These are phyloP conservation scores for Cossypha heuglini DNA, from an alignment of 2,797 vertebrate species.

Conservation along the genomic window DNA sequence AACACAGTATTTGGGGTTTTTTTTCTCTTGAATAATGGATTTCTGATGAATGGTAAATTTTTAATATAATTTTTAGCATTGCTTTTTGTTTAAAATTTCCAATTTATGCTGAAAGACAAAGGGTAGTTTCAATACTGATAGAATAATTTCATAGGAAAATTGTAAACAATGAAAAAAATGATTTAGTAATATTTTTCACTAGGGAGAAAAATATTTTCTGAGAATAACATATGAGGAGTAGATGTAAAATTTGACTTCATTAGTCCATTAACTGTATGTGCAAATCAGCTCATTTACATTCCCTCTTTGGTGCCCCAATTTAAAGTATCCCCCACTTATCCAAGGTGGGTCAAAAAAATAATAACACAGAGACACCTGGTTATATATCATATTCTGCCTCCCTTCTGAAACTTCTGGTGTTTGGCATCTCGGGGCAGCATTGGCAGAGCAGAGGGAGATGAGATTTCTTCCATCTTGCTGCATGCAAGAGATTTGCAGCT, in stretches of 20 bases:
- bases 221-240: background rate
- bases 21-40: background rate
- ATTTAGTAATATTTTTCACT: background rate
- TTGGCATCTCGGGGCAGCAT: background rate
- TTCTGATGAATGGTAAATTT: background rate
- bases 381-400: background rate
- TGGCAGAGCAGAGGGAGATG: background rate
- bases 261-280: background rate
- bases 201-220: background rate
- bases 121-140: background rate
- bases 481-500: background rate
- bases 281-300: background rate
- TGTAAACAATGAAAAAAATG: background rate
- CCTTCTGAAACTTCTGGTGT: background rate
- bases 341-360: background rate
- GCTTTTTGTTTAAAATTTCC: background rate
- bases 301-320: background rate
- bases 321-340: background rate
- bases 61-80: background rate
- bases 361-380: background rate
- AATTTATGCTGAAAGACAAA: background rate
- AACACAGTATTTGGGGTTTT: background rate
- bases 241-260: background rate
- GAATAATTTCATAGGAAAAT: background rate
- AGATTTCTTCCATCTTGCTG: background rate